Evolutionary conservation across 1,140 invertebrate genomes (phyloP), one percentile per base, ranked within the genome.

Genomic region (Drosophila azteca): DNA sequence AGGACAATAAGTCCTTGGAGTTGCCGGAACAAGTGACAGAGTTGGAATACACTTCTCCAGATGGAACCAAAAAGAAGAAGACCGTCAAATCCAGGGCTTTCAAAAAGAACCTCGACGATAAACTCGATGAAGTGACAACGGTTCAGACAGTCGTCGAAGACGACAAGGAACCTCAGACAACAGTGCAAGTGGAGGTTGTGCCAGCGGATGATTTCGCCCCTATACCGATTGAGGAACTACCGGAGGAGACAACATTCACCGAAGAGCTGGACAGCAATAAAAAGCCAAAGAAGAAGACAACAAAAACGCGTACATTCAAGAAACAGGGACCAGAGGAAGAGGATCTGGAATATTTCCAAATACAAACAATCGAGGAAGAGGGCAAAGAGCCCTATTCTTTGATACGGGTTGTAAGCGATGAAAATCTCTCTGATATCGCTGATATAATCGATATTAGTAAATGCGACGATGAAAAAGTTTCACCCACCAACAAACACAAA

Each of bases 341-440:
- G 6, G 80, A 39, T 39, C 35, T 39, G 11, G 35, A 92, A 79
- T 87, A 81, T 52, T 91, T 90, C 55, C 91, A 92, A 83, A 90
- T 93, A 59, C 74, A 83, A 67, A 92, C 92, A 15, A 60, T 92
- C 20, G 92, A 93, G 66, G 91, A 92, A 78, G 91, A 93, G 67
- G 87, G 90, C 58, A 74, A 92, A 79, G 92, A 91, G 69, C 87
- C 88, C 74, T 77, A 73, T 66, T 92, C 84, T 60, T 81, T 66
- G 55, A 87, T 93, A 15, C 81, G 88, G 41, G 84, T 90, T 64
- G 80, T 91, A 24, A 91, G 87, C 65, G 90, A 91, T 73, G 90
- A 89, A 46, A 89, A 77, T 46, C 91, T 88, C 61, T 82, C 91
- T 41, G 79, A 92, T 44, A 91, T 88, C 63, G 83, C 91, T 43